A percentile compares a stretch with the other conserved stretches of the same genome.
Evolutionary conservation across 2,888 invertebrate genomes (phyloP).

Genomic region (Masnerella sp.): DNA sequence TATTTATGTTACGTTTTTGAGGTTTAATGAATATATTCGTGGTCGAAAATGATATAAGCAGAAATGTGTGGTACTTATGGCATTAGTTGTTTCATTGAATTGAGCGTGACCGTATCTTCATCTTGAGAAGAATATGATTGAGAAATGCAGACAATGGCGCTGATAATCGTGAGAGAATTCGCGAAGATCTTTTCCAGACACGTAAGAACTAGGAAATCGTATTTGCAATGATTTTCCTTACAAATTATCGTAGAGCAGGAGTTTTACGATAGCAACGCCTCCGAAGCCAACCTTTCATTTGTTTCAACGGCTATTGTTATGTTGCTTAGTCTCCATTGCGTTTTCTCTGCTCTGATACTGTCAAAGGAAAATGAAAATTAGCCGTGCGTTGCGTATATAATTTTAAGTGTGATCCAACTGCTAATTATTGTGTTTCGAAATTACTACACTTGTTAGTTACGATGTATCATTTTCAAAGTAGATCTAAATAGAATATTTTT

Average conservation of each 20-base stretch:
- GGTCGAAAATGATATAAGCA: slow-evolving; percentile 11
- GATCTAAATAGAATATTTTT: no score
- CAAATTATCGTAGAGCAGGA: slow-evolving; percentile 36
- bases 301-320: slow-evolving; percentile 43
- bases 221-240: slow-evolving; percentile 47
- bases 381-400: slow-evolving; percentile 28
- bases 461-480: no score
- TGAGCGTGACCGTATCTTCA: slow-evolving; percentile 44
- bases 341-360: slow-evolving; percentile 1
- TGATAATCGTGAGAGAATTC: slow-evolving; percentile 53
- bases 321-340: slow-evolving; percentile 16
- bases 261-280: slow-evolving; percentile 29
- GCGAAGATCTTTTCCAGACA: slow-evolving; percentile 28
- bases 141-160: slow-evolving; percentile 54
- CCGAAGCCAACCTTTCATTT: slow-evolving; percentile 29
- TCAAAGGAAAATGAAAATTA: slow-evolving; percentile 13
- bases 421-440: no score
- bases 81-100: slow-evolving; percentile 36
- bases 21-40: no score
- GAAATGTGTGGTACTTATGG: slow-evolving; percentile 22
- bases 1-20: no score
- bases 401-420: no score
- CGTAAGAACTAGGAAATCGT: slow-evolving; percentile 48
- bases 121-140: slow-evolving; percentile 54
- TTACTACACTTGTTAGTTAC: no score